phyloP scores from a whole-genome alignment of 30 jellyfish, hydroid and myxozoan species.

The Aurelia aurita complex sp. Pacific region DNA sequence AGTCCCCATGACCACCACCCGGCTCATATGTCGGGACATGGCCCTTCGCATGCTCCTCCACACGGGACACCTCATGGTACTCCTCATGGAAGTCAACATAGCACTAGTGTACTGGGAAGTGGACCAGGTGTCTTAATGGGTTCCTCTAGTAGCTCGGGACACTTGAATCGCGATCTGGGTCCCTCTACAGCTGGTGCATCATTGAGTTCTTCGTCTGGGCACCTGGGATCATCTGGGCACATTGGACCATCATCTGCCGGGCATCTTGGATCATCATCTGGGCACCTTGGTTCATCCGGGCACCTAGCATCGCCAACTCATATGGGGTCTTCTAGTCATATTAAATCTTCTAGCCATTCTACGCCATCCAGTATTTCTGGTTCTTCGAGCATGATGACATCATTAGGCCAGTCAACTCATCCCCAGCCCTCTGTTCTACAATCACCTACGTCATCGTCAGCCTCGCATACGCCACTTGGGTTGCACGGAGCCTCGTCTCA shows the following conservation, averaged over 20 bases:
- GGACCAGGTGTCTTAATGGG: conserved; percentile 3
- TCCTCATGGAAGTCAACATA: conserved; percentile 12
- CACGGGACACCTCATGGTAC: background rate
- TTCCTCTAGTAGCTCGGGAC: conserved; percentile 42
- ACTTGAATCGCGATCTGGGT: conserved; percentile 33
- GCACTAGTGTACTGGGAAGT: conserved; percentile 6
- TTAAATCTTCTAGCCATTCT: conserved; percentile 25
- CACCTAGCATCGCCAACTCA: conserved; percentile 51
- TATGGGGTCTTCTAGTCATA: conserved; percentile 22
- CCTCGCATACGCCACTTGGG: conserved; percentile 45
- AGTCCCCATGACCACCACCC: conserved; percentile 52
- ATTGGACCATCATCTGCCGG: conserved; percentile 14
- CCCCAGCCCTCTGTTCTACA: conserved; percentile 49
- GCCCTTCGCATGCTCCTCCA: too few species aligned
- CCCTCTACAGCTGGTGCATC: conserved; percentile 1
- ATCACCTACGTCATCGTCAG: conserved; percentile 54
- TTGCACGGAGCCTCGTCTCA: conserved; percentile 56
- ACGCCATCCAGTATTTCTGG: conserved; percentile 45
- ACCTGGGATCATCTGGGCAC: conserved; percentile 1
- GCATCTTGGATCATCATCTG: conserved; percentile 17
- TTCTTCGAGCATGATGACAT: conserved; percentile 13
- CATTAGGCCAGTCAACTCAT: conserved; percentile 45
- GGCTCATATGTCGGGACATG: conserved; percentile 1
- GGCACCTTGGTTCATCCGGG: conserved; percentile 54
- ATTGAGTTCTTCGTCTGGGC: background rate